These are phyloP conservation scores for Eupleurogrammus muticus DNA, from an alignment of 2,797 vertebrate genomes.

Conservation along the genomic window DNA sequence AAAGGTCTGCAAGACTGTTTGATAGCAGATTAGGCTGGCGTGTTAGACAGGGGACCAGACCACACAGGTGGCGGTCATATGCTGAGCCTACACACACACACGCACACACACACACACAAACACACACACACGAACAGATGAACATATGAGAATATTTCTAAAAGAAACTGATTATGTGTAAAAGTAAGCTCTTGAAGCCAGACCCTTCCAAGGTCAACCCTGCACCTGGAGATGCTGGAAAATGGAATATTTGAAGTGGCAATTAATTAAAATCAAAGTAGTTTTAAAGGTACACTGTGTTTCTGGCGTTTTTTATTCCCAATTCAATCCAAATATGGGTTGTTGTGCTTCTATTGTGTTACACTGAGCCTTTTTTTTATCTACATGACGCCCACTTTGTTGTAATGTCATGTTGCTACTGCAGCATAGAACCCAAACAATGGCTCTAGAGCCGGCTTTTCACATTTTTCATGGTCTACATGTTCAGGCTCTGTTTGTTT, in stretches of 20 bases:
- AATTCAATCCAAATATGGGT: too few relatives aligned
- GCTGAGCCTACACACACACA: constrained; percentile 42
- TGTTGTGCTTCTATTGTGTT: too few relatives aligned
- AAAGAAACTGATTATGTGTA: constrained; percentile 24
- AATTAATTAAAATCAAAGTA: constrained; percentile 34
- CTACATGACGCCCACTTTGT: too few relatives aligned
- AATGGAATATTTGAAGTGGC: neutral
- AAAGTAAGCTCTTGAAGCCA: constrained; percentile 29
- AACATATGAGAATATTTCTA: neutral
- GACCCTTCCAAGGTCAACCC: constrained; percentile 20
- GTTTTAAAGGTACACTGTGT: neutral
- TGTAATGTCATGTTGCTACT: too few relatives aligned
- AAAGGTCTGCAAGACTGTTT: constrained; percentile 71
- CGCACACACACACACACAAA: constrained; percentile 15
- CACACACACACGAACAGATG: constrained; percentile 9
- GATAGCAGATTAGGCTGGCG: constrained; percentile 73
- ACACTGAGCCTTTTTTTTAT: too few relatives aligned
- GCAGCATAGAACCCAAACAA: too few relatives aligned
- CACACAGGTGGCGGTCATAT: constrained; percentile 75
- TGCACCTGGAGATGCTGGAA: constrained; percentile 13
- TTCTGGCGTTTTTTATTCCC: too few relatives aligned
- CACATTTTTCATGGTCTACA: too few relatives aligned
- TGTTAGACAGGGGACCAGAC: constrained; percentile 60
- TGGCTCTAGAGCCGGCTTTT: too few relatives aligned
- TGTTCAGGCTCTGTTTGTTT: too few relatives aligned